These are phyloP conservation scores for Galerucella calmariensis DNA, from an alignment of 2,888 invertebrate species.

Conservation along the genomic window DNA sequence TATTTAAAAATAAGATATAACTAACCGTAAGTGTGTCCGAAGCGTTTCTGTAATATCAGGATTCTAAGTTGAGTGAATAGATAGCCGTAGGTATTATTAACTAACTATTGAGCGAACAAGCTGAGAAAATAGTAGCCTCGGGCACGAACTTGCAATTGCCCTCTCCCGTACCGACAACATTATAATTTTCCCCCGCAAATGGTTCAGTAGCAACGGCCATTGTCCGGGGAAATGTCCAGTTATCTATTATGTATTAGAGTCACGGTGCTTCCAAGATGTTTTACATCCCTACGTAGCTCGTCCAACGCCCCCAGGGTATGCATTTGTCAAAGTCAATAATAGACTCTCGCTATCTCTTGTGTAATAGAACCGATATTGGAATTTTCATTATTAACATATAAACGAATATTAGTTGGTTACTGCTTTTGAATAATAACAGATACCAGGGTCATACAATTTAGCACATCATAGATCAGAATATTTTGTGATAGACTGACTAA, in stretches of 20 bases:
- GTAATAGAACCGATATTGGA: slow-evolving; percentile 38
- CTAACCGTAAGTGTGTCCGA: no score
- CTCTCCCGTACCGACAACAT: slow-evolving; percentile 24
- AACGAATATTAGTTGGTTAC: slow-evolving; percentile 17
- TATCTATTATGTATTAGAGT: slow-evolving; percentile 46
- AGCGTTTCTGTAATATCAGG: neutral
- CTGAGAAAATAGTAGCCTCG: slow-evolving; percentile 22
- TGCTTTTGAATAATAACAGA: slow-evolving; percentile 1
- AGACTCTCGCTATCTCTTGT: slow-evolving; percentile 37
- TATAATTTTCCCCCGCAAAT: slow-evolving; percentile 34
- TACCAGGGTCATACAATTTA: neutral
- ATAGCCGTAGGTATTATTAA: slow-evolving; percentile 4
- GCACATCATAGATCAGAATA: no score
- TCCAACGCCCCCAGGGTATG: slow-evolving; percentile 37
- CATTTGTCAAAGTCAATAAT: slow-evolving; percentile 47
- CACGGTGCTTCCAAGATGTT: slow-evolving; percentile 45
- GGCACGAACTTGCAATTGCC: slow-evolving; percentile 25
- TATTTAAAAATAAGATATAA: no score
- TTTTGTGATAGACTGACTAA: neutral
- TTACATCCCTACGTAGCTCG: slow-evolving; percentile 42
- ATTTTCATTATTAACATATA: slow-evolving; percentile 44
- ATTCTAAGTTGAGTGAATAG: slow-evolving; percentile 7
- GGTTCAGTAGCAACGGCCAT: slow-evolving; percentile 32
- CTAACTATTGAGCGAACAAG: slow-evolving; percentile 13
- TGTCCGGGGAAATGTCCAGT: slow-evolving; percentile 43